phyloP scores from a whole-genome alignment of 1,140 invertebrate genomes.

The Caenorhabditis latens region DNA sequence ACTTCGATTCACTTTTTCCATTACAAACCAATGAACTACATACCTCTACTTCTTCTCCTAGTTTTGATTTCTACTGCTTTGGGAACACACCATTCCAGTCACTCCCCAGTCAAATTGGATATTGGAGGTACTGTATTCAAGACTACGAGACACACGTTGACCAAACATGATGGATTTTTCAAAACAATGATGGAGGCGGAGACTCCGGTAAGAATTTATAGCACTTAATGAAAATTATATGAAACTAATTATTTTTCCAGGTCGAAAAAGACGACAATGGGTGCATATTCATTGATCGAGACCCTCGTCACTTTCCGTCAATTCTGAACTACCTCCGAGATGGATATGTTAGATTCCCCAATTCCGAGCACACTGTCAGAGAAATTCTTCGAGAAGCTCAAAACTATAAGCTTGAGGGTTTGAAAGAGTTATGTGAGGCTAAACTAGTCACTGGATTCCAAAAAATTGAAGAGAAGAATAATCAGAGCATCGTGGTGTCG shows the following conservation, averaged over 20 bases:
- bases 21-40: no score
- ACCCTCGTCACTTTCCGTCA: not conserved
- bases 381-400: not conserved
- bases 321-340: not conserved
- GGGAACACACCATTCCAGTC: no score
- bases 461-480: no score
- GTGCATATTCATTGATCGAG: not conserved
- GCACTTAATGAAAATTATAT: no score
- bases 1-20: no score
- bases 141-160: not conserved
- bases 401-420: no score
- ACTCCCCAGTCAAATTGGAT: not conserved
- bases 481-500: no score
- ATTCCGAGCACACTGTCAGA: not conserved
- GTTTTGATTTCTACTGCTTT: no score
- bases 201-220: not conserved
- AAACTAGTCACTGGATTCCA: no score
- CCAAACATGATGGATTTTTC: not conserved
- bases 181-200: not conserved
- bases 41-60: no score
- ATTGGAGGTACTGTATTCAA: not conserved
- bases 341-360: not conserved
- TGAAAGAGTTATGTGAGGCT: no score
- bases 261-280: not conserved
- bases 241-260: no score